These are phyloP conservation scores for Clamator glandarius DNA, from an alignment of 2,797 vertebrate genomes.

Conservation along the genomic window DNA sequence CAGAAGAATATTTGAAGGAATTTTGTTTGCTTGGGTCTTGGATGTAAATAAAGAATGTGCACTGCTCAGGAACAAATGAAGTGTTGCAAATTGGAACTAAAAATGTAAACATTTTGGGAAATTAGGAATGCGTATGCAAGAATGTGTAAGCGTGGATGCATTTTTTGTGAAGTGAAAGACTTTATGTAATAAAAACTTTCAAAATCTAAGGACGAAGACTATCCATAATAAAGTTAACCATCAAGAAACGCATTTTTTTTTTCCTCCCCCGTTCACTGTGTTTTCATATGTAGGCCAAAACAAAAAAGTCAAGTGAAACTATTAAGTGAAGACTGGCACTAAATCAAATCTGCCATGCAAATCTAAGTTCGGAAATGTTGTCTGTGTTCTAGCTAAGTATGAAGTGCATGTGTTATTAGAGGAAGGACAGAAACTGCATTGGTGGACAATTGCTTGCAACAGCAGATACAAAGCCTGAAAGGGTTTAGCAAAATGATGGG, in stretches of 20 bases:
- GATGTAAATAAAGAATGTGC: background rate
- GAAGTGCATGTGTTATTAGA: background rate
- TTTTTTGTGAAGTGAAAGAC: background rate
- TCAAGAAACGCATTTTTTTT: background rate
- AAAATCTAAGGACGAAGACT: background rate
- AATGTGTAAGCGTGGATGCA: background rate
- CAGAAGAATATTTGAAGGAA: constrained; percentile 22
- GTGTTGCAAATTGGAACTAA: background rate
- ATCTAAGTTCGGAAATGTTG: background rate
- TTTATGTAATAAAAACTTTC: background rate
- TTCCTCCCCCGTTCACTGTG: background rate
- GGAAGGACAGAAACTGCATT: background rate
- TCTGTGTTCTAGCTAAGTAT: background rate
- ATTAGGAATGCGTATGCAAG: background rate
- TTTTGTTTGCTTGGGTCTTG: constrained; percentile 35
- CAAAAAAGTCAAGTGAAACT: background rate
- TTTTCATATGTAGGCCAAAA: background rate
- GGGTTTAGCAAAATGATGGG: background rate
- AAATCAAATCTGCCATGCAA: background rate
- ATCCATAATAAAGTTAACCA: background rate
- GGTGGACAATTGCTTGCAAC: background rate
- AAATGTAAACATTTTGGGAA: background rate
- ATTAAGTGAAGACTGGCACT: background rate
- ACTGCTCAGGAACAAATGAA: background rate
- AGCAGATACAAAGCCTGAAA: background rate